Percentiles rank a stretch among this genome's conserved stretches.
Evolutionary conservation across 2,888 invertebrate species (phyloP).

Genomic region (Epistrophe grossulariae): DNA sequence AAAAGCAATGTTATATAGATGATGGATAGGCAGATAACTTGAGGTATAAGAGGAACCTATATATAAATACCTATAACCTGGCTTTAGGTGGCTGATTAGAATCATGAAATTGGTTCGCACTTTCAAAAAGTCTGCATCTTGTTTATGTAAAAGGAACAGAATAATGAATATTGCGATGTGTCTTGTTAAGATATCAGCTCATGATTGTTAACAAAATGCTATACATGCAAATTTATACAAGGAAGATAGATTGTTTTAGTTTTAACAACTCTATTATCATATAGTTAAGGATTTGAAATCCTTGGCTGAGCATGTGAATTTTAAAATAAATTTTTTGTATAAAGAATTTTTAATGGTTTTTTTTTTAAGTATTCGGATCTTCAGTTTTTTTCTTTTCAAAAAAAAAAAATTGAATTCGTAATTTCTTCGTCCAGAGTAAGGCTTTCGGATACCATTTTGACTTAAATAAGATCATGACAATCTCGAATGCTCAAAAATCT

Average conservation of each 20-base stretch:
- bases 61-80: neutral
- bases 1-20: constrained; percentile 44
- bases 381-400: no score
- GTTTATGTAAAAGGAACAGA: constrained; percentile 34
- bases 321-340: no score
- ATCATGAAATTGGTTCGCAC: constrained; percentile 73
- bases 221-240: neutral
- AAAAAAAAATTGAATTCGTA: no score
- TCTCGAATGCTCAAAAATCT: no score
- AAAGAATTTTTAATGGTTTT: no score
- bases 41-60: neutral
- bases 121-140: constrained; percentile 61
- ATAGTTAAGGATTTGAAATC: no score
- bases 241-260: neutral
- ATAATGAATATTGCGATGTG: constrained; percentile 7
- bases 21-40: constrained; percentile 38
- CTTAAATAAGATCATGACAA: no score
- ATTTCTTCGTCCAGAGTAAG: no score
- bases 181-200: constrained; percentile 41
- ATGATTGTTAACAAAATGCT: constrained; percentile 47
- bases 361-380: no score
- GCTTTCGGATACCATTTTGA: no score
- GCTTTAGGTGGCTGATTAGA: constrained; percentile 44
- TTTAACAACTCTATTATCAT: neutral
- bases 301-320: no score